A percentile compares a stretch with the other conserved stretches of the same genome.
Evolutionary conservation across 2,888 invertebrate species (phyloP).

Genomic region (Melanotus villosus): DNA sequence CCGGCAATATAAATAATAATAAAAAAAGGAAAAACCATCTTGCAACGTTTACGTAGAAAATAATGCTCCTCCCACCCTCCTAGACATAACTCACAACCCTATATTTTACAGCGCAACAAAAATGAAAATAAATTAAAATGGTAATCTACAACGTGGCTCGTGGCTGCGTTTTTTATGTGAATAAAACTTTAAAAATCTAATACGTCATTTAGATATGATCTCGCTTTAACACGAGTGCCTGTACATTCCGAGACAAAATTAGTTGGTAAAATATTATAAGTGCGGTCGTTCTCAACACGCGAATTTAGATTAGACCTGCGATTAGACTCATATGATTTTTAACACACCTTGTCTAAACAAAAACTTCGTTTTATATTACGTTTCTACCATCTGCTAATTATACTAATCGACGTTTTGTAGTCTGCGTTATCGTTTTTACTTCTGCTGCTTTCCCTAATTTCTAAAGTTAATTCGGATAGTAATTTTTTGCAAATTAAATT

Average conservation of each 20-base stretch:
- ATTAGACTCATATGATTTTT: constrained; percentile 39
- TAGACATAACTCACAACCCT: constrained; percentile 61
- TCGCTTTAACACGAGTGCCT: constrained; percentile 63
- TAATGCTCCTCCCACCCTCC: constrained; percentile 58
- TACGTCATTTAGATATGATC: constrained; percentile 68
- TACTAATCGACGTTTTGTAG: too few species aligned
- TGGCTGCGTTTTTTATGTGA: constrained; percentile 65
- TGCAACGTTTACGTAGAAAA: constrained; percentile 28
- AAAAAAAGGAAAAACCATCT: constrained; percentile 18
- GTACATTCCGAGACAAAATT: constrained; percentile 58
- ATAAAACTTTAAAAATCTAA: constrained; percentile 67
- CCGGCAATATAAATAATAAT: constrained; percentile 13
- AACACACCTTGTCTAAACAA: constrained; percentile 37
- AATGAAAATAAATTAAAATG: constrained; percentile 66
- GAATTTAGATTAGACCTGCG: constrained; percentile 43
- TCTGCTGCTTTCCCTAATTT: too few species aligned
- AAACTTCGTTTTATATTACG: constrained; percentile 3
- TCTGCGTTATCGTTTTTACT: too few species aligned
- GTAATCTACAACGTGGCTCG: constrained; percentile 65
- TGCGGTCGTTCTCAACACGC: constrained; percentile 46
- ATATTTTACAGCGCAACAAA: constrained; percentile 63
- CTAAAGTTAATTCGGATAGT: too few species aligned
- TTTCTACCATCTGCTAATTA: not conserved
- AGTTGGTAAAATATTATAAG: constrained; percentile 47
- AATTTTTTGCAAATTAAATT: too few species aligned